Percentiles rank a stretch among this genome's conserved stretches.
Conservation (phyloP, 2,888 invertebrate species). For the Stegana nigrithorax region DNA sequence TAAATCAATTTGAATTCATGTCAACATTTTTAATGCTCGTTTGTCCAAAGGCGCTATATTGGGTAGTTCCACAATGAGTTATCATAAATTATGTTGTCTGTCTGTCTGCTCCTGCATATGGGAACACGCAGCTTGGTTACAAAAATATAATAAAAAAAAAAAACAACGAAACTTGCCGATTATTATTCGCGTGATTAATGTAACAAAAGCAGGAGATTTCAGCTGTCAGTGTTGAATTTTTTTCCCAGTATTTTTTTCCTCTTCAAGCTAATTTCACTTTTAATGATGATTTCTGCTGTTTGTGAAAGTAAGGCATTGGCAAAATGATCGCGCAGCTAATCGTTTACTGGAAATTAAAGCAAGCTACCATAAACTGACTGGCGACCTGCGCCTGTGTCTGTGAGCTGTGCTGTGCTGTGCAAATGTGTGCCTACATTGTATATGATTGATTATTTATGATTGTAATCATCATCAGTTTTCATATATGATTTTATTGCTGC, state of each 20-base stretch:
- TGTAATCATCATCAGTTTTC: too few species aligned
- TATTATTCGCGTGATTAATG: conserved; percentile 8
- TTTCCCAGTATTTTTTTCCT: not conserved
- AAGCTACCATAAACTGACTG: too few species aligned
- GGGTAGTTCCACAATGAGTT: conserved; percentile 45
- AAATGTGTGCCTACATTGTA: too few species aligned
- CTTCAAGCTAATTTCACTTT: conserved; percentile 6
- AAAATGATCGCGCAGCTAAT: too few species aligned
- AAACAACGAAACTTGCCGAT: conserved; percentile 5
- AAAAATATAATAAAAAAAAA: not conserved
- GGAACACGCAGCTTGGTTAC: not conserved
- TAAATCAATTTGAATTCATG: conserved; percentile 62
- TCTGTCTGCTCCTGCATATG: too few species aligned
- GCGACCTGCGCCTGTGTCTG: too few species aligned
- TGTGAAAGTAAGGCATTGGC: too few species aligned
- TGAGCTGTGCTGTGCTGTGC: too few species aligned
- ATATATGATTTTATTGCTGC: too few species aligned
- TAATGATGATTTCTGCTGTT: too few species aligned
- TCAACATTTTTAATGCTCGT: conserved; percentile 57
- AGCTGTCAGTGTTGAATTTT: conserved; percentile 3
- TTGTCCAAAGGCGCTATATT: conserved; percentile 59
- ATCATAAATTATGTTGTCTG: conserved; percentile 48
- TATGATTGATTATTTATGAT: too few species aligned
- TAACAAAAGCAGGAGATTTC: conserved; percentile 10
- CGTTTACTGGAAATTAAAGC: too few species aligned